Evolutionary conservation across 2,797 vertebrate genomes (phyloP).

Genomic region (Micropoecilia bifurca): DNA sequence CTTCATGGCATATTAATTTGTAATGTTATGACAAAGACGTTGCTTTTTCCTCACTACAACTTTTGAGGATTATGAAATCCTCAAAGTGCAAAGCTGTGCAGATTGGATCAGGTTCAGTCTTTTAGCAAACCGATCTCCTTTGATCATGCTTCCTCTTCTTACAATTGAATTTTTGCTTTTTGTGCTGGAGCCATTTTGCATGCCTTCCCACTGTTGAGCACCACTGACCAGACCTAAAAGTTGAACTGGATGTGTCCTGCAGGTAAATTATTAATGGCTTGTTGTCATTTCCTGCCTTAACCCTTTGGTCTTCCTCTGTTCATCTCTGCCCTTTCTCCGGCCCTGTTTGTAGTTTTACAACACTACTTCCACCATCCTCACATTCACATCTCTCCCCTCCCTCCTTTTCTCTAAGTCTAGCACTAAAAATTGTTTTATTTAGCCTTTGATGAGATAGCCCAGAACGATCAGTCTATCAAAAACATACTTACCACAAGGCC

Average conservation of each 20-base stretch:
- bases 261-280: conserved; percentile 75
- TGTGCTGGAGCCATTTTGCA: conserved; percentile 15
- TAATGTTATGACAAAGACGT: conserved; percentile 2
- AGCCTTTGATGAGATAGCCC: conserved; percentile 50
- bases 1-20: conserved; percentile 3
- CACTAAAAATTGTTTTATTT: conserved; percentile 63
- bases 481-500: conserved; percentile 57
- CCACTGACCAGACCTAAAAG: conserved; percentile 62
- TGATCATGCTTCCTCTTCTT: conserved; percentile 22
- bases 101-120: conserved; percentile 13
- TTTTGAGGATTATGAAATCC: conserved; percentile 11
- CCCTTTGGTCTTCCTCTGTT: conserved; percentile 29
- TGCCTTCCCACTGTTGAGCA: conserved; percentile 30
- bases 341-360: conserved; percentile 45
- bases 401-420: conserved; percentile 40
- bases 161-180: background rate
- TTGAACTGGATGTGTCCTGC: conserved; percentile 58
- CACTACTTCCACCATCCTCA: conserved; percentile 33
- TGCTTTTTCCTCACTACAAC: background rate
- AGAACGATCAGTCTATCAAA: too few species aligned
- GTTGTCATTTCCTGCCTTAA: conserved; percentile 48
- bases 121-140: conserved; percentile 16
- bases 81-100: conserved; percentile 1
- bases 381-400: conserved; percentile 23
- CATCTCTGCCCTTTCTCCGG: conserved; percentile 22